A percentile compares a stretch with the other conserved stretches of the same genome.
These are phyloP conservation scores for Austrofundulus limnaeus DNA, from an alignment of 2,113 vertebrate genomes.

Conservation along the genomic window DNA sequence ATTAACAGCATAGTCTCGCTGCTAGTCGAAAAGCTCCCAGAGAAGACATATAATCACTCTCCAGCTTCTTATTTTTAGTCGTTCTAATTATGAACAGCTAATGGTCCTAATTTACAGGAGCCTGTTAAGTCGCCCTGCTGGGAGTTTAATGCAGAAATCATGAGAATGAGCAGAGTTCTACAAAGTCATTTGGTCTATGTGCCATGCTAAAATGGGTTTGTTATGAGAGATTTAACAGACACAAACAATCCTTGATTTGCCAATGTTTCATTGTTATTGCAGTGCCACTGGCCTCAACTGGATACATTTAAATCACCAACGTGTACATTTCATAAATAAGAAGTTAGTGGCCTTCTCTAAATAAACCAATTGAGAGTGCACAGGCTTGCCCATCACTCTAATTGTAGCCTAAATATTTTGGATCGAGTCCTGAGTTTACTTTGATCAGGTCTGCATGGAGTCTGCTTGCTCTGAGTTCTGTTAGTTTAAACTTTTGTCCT, in stretches of 20 bases:
- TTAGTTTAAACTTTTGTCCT: conserved; percentile 79
- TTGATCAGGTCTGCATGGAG: conserved; percentile 61
- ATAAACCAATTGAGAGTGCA: conserved; percentile 61
- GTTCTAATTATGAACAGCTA: conserved; percentile 33
- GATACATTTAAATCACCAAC: conserved; percentile 43
- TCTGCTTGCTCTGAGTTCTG: conserved; percentile 54
- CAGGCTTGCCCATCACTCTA: conserved; percentile 60
- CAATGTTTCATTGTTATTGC: conserved; percentile 38
- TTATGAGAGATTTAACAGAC: conserved; percentile 27
- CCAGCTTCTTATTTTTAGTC: conserved; percentile 32
- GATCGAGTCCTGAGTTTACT: conserved; percentile 52
- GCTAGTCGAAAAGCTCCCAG: conserved; percentile 23
- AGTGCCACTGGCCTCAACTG: conserved; percentile 32
- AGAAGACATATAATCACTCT: conserved; percentile 28
- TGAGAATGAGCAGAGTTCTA: conserved; percentile 16
- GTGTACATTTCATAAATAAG: conserved; percentile 54
- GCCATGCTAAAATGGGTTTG: conserved; percentile 21
- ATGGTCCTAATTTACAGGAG: conserved; percentile 30
- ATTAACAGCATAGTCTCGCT: conserved; percentile 25
- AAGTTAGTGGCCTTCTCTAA: conserved; percentile 62
- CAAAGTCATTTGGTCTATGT: conserved; percentile 31
- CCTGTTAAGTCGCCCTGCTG: conserved; percentile 32
- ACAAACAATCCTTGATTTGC: conserved; percentile 50
- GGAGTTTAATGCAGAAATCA: conserved; percentile 38
- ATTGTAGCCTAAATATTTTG: conserved; percentile 72